Percentiles rank a stretch among this genome's conserved stretches.
These are phyloP conservation scores for Anaspis maculata DNA, from an alignment of 2,888 invertebrate species.

Conservation along the genomic window DNA sequence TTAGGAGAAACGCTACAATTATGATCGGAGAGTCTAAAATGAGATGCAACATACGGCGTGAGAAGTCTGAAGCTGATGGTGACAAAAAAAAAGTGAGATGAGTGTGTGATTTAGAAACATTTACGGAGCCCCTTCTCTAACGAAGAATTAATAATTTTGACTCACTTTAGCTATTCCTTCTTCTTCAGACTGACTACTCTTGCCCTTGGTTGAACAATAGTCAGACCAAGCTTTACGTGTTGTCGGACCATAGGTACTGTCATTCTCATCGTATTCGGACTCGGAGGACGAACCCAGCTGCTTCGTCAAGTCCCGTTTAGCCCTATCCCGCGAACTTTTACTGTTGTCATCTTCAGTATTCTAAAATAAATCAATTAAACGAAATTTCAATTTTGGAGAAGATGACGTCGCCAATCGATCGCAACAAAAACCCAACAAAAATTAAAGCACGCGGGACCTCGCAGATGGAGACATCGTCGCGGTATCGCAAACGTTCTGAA, in stretches of 20 bases:
- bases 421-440: not conserved
- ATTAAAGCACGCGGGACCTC: too few species aligned
- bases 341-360: conserved; percentile 29
- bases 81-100: too few species aligned
- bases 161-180: conserved; percentile 43
- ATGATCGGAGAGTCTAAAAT: too few species aligned
- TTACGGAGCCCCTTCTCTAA: too few species aligned
- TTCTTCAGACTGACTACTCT: conserved; percentile 55
- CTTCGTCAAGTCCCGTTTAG: conserved; percentile 46
- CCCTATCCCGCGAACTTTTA: conserved; percentile 31
- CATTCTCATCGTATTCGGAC: conserved; percentile 38
- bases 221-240: conserved; percentile 70
- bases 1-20: too few species aligned
- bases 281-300: conserved; percentile 42
- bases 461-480: too few species aligned
- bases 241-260: conserved; percentile 54
- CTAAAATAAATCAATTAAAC: conserved; percentile 18
- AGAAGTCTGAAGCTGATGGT: too few species aligned
- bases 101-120: too few species aligned
- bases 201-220: conserved; percentile 55
- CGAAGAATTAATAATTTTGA: too few species aligned
- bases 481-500: too few species aligned
- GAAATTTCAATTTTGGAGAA: too few species aligned
- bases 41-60: too few species aligned
- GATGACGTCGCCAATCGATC: not conserved